Conservation (phyloP, 2,797 vertebrate genomes). For the Rhyacichthys aspro region DNA sequence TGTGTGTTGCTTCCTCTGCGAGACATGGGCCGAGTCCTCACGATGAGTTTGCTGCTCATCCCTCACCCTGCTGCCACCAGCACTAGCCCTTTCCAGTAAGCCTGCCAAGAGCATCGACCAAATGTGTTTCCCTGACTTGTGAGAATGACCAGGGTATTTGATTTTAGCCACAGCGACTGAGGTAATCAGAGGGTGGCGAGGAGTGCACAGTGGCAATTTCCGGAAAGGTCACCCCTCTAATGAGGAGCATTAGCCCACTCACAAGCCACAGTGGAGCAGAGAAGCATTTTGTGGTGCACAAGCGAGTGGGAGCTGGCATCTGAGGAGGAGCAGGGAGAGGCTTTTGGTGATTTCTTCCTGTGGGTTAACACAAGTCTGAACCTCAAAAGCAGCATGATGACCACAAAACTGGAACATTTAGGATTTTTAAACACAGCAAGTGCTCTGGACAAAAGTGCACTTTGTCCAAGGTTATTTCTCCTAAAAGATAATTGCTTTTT, state of each 20-base stretch:
- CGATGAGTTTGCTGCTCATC: conserved; percentile 1
- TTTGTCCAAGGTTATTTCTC: conserved; percentile 1
- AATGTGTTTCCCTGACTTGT: conserved; percentile 38
- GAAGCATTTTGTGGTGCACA: conserved; percentile 63
- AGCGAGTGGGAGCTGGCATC: conserved; percentile 29
- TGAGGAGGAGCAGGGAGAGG: conserved; percentile 26
- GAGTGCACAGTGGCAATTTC: conserved; percentile 64
- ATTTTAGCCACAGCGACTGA: conserved; percentile 62
- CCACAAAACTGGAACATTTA: conserved; percentile 21
- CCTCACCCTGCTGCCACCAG: background rate
- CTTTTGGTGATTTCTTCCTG: conserved; percentile 30
- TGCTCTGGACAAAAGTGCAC: conserved; percentile 4
- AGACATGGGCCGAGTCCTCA: conserved; percentile 11
- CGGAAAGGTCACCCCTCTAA: conserved; percentile 75
- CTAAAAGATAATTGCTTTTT: background rate
- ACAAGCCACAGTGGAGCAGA: conserved; percentile 54
- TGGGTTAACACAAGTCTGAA: conserved; percentile 20
- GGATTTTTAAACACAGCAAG: conserved; percentile 7
- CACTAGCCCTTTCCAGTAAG: conserved; percentile 11
- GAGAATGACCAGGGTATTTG: conserved; percentile 53
- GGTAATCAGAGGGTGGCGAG: conserved; percentile 64
- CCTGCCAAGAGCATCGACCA: conserved; percentile 23
- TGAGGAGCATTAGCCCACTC: conserved; percentile 70
- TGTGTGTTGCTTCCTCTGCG: conserved; percentile 2
- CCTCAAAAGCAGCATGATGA: conserved; percentile 10